These are phyloP conservation scores for Lacerta agilis DNA, from an alignment of 2,797 vertebrate species.

Conservation along the genomic window DNA sequence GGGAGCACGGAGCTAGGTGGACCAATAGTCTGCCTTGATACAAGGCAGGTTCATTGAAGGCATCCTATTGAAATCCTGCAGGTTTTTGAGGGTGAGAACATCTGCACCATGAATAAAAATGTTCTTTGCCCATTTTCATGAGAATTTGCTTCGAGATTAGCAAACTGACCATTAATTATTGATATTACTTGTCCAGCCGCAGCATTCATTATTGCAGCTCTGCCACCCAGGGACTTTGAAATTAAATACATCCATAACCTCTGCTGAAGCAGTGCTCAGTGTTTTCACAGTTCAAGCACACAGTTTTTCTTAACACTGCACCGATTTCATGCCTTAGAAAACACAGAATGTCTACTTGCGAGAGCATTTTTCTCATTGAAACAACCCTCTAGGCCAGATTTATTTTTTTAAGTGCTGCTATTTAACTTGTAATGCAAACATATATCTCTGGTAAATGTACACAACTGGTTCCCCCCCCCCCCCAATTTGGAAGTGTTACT, in stretches of 20 bases:
- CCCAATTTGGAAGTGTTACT: conserved; percentile 16
- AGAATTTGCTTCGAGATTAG: conserved; percentile 46
- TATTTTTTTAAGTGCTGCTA: conserved; percentile 13
- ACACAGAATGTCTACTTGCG: neutral
- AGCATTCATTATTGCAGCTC: conserved; percentile 54
- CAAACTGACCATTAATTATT: conserved; percentile 67
- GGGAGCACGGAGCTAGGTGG: neutral
- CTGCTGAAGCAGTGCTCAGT: conserved; percentile 44
- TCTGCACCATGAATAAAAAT: conserved; percentile 32
- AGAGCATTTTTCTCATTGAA: conserved; percentile 8
- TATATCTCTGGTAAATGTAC: neutral
- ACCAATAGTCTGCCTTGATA: neutral
- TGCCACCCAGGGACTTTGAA: conserved; percentile 44
- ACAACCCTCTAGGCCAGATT: conserved; percentile 16
- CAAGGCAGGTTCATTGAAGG: neutral
- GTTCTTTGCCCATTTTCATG: conserved; percentile 45
- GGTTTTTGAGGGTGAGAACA: neutral
- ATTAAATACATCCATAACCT: conserved; percentile 69
- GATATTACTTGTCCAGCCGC: conserved; percentile 48
- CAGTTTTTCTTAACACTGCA: conserved; percentile 29
- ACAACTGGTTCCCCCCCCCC: no score
- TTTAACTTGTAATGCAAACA: conserved; percentile 3
- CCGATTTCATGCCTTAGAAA: neutral
- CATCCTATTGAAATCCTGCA: conserved; percentile 31
- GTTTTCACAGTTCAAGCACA: conserved; percentile 32